phyloP scores from a whole-genome alignment of 2,113 vertebrate species.

The Leptosomus discolor region DNA sequence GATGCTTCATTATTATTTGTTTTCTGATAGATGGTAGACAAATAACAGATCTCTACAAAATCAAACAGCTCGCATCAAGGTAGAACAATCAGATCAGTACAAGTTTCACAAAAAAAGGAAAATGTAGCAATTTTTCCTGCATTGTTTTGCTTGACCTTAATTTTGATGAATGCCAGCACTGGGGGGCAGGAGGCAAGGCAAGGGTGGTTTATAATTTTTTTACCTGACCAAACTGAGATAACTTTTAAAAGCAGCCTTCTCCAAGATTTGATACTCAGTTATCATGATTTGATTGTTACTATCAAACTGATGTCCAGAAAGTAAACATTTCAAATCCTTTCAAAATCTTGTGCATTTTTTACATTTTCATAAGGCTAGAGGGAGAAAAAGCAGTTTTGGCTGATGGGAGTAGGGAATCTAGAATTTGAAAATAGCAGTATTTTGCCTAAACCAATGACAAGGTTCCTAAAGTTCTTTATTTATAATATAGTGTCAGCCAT shows the following conservation, averaged over 20 bases:
- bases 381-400: not conserved
- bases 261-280: not conserved
- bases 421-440: not conserved
- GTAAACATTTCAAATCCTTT: not conserved
- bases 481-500: not conserved
- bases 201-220: not conserved
- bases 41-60: not conserved
- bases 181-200: not conserved
- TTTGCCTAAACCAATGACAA: not conserved
- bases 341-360: not conserved
- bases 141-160: not conserved
- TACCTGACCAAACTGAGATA: not conserved
- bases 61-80: not conserved
- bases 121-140: not conserved
- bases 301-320: not conserved
- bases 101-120: not conserved
- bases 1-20: not conserved
- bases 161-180: not conserved
- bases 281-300: not conserved
- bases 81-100: not conserved
- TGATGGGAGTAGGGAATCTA: not conserved
- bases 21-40: not conserved
- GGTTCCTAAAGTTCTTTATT: not conserved
- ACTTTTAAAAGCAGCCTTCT: not conserved
- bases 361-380: not conserved